A percentile compares a stretch with the other conserved stretches of the same genome.
Evolutionary conservation across 2,113 vertebrate species (phyloP).

Genomic region (Cyanoderma ruficeps): DNA sequence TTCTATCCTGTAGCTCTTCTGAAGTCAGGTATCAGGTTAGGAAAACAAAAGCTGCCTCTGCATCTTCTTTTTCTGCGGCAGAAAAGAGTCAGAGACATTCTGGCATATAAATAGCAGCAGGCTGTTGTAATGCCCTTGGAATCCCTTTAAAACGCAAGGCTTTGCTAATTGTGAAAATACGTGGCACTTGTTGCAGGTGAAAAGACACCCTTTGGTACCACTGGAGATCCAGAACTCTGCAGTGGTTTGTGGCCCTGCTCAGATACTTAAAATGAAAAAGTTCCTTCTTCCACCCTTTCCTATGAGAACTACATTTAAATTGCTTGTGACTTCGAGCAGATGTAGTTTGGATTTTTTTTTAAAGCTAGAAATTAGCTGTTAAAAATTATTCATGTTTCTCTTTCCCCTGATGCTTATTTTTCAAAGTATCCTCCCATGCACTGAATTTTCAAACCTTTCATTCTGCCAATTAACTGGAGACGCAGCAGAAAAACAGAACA

Average conservation of each 20-base stretch:
- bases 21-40: not conserved
- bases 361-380: slow-evolving; percentile 7
- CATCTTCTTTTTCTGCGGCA: not conserved
- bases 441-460: not conserved
- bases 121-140: not conserved
- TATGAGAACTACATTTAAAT: slow-evolving; percentile 9
- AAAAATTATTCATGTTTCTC: not conserved
- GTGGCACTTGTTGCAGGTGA: not conserved
- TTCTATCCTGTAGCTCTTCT: not conserved
- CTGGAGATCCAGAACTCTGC: not conserved
- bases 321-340: not conserved
- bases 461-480: slow-evolving; percentile 35
- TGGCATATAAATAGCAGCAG: not conserved
- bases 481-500: not conserved
- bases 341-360: not conserved
- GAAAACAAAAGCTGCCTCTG: not conserved
- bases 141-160: not conserved
- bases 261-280: not conserved
- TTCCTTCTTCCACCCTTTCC: not conserved
- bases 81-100: not conserved
- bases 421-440: not conserved
- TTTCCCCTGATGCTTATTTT: slow-evolving; percentile 2
- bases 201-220: not conserved
- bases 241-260: not conserved
- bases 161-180: not conserved